Base-by-base conservation (phyloP, 1,140 invertebrate genomes). In the Trichonephila clavata region DNA sequence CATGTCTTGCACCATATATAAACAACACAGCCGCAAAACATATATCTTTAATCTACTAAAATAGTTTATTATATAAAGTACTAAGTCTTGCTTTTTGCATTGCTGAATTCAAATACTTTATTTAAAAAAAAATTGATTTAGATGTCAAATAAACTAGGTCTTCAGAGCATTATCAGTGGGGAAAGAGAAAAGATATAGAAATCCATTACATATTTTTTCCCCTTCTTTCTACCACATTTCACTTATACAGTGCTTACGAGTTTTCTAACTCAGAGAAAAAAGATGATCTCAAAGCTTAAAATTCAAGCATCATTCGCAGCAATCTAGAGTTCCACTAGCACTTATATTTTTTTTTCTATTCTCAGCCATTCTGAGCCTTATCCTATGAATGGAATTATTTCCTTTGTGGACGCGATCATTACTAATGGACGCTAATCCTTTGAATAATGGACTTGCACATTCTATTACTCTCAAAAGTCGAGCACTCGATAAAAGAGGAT, bases 351-450 rank as follows among this genome's bases (percentile, higher is more conserved):
- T 71, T 50, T 83, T 83, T 83, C 50, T 83, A 6, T 32, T 21
- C 39, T 57, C 50, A 50, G 32, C 43, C 18, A 81, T 81, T 81
- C 80, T 83, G 80, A 83, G 50, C 50, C 39, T 43, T n/a, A 24
- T 61, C 84, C 60, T 21, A 86, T 59, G 84, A 86, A 86, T 60
- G 80, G 84, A 50, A 86, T 86, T 86, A 86, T 86, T 61, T 61
- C 59, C 60, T 86, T 86, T 61, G 84, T 60, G 59, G 84, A 59
- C 50, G 84, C 57, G 59, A 86, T 86, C 84, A 86, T 60, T 86
- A 86, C 84, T 86, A 86, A 86, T 86, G 84, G 84, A 59, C 59
- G 50, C 84, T 86, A 86, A 86, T 86, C 84, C 84, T 27, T 27
- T 86, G 84, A 86, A 86, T 86, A 86, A 86, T 86, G 84, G 84